Evolutionary conservation across 1,140 invertebrate genomes (phyloP).

Genomic region (Trichoplusia ni): DNA sequence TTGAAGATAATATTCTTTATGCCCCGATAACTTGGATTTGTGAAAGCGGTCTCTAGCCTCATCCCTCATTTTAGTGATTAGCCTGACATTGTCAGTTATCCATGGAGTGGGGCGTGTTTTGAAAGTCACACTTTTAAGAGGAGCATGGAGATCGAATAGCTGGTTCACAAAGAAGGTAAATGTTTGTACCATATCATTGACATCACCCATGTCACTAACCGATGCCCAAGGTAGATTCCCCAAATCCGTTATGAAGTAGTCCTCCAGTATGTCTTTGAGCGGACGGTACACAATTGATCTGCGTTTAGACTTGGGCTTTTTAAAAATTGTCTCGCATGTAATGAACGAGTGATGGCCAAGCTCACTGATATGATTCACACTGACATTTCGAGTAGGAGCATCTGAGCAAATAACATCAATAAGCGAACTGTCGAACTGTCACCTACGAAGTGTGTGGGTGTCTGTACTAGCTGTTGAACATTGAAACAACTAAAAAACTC

Average conservation of each 20-base stretch:
- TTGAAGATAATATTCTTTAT: no score
- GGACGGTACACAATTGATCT: background rate
- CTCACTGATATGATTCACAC: background rate
- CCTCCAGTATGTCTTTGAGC: constrained; percentile 18
- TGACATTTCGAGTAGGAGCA: background rate
- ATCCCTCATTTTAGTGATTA: constrained; percentile 39
- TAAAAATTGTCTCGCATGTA: constrained; percentile 13
- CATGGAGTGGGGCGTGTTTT: constrained; percentile 35
- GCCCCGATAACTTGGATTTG: constrained; percentile 18
- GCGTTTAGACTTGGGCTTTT: constrained; percentile 11
- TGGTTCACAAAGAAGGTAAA: constrained; percentile 32
- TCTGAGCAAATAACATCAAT: constrained; percentile 9
- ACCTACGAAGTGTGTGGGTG: constrained; percentile 19
- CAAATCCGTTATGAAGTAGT: constrained; percentile 28
- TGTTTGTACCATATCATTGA: constrained; percentile 33
- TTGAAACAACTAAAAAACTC: background rate
- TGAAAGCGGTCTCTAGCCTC: constrained; percentile 32
- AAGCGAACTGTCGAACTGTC: constrained; percentile 11
- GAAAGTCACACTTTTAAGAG: constrained; percentile 21
- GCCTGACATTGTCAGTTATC: constrained; percentile 39
- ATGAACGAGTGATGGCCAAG: no score
- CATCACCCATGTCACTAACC: constrained; percentile 2
- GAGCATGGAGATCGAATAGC: constrained; percentile 43
- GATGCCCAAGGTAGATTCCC: constrained; percentile 20
- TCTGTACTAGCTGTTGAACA: background rate